These are phyloP conservation scores for Laticauda colubrina DNA, from an alignment of 2,113 vertebrate species.

Conservation along the genomic window DNA sequence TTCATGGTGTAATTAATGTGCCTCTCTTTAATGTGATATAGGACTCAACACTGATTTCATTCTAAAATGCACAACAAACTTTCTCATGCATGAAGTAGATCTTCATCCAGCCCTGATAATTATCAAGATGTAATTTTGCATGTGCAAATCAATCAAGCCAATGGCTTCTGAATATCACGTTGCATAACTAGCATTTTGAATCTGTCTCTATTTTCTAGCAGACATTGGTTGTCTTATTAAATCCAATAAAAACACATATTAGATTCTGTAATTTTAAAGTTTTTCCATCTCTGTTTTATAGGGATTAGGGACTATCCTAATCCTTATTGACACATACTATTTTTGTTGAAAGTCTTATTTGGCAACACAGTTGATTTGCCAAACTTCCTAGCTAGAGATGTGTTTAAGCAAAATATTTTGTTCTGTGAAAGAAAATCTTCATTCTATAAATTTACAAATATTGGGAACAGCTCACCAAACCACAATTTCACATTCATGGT, in stretches of 20 bases:
- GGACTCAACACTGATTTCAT: not conserved
- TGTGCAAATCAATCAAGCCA: not conserved
- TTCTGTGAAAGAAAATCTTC: not conserved
- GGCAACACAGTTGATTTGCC: slow-evolving; percentile 33
- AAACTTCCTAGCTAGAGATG: not conserved
- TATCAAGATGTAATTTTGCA: not conserved
- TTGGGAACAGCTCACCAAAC: not conserved
- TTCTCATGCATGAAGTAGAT: not conserved
- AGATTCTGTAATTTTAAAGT: not conserved
- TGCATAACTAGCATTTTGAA: not conserved
- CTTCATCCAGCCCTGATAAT: not conserved
- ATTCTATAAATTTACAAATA: not conserved
- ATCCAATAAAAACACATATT: not conserved
- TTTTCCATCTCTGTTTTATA: not conserved
- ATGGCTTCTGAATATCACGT: not conserved
- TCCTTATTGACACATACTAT: not conserved
- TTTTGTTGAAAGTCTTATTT: not conserved
- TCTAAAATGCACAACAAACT: not conserved
- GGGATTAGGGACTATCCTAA: not conserved
- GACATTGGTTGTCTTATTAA: not conserved
- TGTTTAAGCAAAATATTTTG: not conserved
- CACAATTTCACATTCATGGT: not conserved
- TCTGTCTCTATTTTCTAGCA: not conserved
- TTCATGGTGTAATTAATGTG: not conserved
- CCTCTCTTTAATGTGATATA: not conserved